Base-by-base conservation (phyloP, 2,113 vertebrate species). In the Phaetusa simplex region DNA sequence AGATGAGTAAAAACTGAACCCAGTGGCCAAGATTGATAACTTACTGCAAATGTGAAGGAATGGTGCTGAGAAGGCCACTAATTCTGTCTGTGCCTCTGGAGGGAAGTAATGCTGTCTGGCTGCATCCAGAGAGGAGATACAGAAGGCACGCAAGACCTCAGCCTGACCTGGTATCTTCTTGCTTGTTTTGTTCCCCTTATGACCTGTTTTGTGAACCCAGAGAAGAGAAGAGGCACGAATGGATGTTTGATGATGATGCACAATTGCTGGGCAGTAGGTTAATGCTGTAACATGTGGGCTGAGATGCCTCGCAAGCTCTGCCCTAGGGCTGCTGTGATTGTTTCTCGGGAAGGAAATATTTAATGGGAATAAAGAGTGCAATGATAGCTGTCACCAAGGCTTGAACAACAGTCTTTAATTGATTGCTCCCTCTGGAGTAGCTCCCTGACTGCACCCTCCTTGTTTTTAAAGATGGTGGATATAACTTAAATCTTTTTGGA, bases 251-350 rank as follows among this genome's bases (percentile, higher is more conserved):
- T 91, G 88, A 83, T 93, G 95, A 58, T 90, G 83, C 71, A 40
- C 84, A 56, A 42, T 82, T 94, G 42, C 70, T 91, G 90, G 88
- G 95, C 95, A 91, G 50, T 85, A 87, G 91, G 79, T 93, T 96
- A 96, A 59, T 56, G 82, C 85, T 92, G 69, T 88, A 65, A 82
- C 66, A 8, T 91, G 79, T 80, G 76, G 69, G 83, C 36, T 92
- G 55, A 90, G 96, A 67, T 70, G 79, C 58, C 45, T 62, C 40
- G 14, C 1, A 11, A 74, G 47, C 52, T 55, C 62, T 93, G 91
- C 91, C 85, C 71, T 30, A 26, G 59, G 77, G 89, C 77, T 92
- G 66, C 73, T 1, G 27, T 9, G 50, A 27, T 74, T 78, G n/a
- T 66, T 70, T 86, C 52, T 94, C 5, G 13, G 70, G 58, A 74